Evolutionary conservation across 2,797 vertebrate genomes (phyloP).

Genomic region (Halcyon chelicuti): DNA sequence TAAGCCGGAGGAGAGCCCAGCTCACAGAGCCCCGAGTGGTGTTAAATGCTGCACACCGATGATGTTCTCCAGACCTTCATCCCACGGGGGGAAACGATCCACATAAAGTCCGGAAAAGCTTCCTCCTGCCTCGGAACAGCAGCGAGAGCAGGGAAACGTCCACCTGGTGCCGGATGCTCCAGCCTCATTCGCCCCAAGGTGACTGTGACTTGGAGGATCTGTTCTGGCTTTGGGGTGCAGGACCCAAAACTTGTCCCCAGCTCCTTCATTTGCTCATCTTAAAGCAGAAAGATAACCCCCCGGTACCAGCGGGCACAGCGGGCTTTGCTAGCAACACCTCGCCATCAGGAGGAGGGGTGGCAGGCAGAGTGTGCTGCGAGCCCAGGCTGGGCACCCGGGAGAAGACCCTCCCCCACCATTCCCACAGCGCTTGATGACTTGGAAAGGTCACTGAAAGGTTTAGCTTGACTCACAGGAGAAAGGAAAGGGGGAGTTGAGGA

Average conservation of each 20-base stretch:
- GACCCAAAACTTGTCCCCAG: neutral
- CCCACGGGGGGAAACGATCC: neutral
- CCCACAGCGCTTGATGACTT: neutral
- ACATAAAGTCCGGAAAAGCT: neutral
- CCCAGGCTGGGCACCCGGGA: neutral
- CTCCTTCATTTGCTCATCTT: neutral
- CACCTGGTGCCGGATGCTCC: neutral
- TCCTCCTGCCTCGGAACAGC: neutral
- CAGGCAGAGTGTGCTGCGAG: neutral
- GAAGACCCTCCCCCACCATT: neutral
- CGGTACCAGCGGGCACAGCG: accelerated
- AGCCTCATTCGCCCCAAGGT: neutral
- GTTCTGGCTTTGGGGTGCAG: neutral
- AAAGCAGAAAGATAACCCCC: neutral
- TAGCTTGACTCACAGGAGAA: neutral
- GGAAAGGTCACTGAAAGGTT: neutral
- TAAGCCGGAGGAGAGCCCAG: neutral
- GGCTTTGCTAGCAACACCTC: neutral
- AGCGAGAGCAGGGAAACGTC: neutral
- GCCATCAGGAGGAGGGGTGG: neutral
- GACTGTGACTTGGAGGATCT: neutral
- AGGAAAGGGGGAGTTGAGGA: neutral
- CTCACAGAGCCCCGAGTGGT: accelerated
- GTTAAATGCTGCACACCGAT: accelerated
- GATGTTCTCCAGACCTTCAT: neutral